Evolutionary conservation across 2,113 vertebrate species (phyloP).

Genomic region (Pygoscelis adeliae): DNA sequence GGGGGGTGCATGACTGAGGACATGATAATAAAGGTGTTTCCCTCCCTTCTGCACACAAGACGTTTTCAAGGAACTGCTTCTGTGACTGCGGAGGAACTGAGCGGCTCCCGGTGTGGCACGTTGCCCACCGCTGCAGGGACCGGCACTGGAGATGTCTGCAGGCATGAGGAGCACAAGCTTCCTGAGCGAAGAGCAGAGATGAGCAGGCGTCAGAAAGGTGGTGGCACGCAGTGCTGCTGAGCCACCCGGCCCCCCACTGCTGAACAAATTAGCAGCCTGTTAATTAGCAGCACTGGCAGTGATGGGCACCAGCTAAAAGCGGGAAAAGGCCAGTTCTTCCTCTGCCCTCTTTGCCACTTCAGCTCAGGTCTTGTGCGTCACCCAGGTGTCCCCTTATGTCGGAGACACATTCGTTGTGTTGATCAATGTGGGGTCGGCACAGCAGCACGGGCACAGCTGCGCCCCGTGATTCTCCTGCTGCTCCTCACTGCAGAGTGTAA

Average conservation of each 20-base stretch:
- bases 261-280: not conserved
- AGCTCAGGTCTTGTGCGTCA: not conserved
- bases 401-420: not conserved
- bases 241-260: no score
- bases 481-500: not conserved
- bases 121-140: not conserved
- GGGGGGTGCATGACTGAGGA: not conserved
- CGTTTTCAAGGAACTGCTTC: not conserved
- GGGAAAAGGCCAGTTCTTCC: fast-evolving
- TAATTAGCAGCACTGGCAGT: not conserved
- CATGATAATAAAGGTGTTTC: not conserved
- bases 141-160: fast-evolving
- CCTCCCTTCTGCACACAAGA: not conserved
- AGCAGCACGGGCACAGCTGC: not conserved
- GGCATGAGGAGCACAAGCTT: not conserved
- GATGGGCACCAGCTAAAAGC: not conserved
- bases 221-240: fast-evolving
- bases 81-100: not conserved
- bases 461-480: no score
- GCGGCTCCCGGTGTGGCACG: fast-evolving
- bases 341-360: not conserved
- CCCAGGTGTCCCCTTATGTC: fast-evolving
- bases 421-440: not conserved
- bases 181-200: fast-evolving
- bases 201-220: fast-evolving